These are phyloP conservation scores for Charina bottae DNA, from an alignment of 2,113 vertebrate species.

Conservation along the genomic window DNA sequence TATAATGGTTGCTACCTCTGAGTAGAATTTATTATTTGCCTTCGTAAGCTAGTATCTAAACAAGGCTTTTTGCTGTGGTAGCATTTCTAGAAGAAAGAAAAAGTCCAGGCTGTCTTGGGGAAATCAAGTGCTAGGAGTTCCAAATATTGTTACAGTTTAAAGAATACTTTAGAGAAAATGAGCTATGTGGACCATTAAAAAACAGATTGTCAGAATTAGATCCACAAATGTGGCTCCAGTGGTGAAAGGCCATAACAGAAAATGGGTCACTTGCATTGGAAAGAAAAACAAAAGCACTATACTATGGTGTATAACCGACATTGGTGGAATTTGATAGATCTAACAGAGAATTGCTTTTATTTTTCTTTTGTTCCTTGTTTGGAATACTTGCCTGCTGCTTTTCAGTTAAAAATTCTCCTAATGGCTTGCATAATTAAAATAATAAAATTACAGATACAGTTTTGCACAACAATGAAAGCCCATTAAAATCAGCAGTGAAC, in stretches of 20 bases:
- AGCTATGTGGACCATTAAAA: background rate
- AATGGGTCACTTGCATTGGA: background rate
- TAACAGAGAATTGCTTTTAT: background rate
- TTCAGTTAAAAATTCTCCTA: slow-evolving; percentile 1
- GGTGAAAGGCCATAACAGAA: background rate
- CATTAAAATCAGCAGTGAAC: background rate
- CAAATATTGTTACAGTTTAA: slow-evolving; percentile 11
- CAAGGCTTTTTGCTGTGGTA: slow-evolving; percentile 26
- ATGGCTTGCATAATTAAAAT: slow-evolving; percentile 11
- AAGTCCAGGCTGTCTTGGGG: background rate
- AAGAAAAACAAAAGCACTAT: background rate
- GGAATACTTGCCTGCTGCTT: background rate
- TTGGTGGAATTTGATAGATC: background rate
- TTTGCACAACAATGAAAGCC: background rate
- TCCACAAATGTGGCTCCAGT: background rate
- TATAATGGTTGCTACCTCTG: slow-evolving; percentile 47
- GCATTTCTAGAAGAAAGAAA: background rate
- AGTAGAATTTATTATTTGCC: slow-evolving; percentile 49
- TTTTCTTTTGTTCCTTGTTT: background rate
- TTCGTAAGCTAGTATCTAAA: slow-evolving; percentile 34
- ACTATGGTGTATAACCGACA: background rate
- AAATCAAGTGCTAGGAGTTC: background rate
- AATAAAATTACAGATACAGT: slow-evolving; percentile 7
- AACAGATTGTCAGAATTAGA: background rate
- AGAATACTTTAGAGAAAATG: slow-evolving; percentile 10